These are phyloP conservation scores for Cheilosia soror DNA, from an alignment of 2,888 invertebrate genomes.

Conservation along the genomic window DNA sequence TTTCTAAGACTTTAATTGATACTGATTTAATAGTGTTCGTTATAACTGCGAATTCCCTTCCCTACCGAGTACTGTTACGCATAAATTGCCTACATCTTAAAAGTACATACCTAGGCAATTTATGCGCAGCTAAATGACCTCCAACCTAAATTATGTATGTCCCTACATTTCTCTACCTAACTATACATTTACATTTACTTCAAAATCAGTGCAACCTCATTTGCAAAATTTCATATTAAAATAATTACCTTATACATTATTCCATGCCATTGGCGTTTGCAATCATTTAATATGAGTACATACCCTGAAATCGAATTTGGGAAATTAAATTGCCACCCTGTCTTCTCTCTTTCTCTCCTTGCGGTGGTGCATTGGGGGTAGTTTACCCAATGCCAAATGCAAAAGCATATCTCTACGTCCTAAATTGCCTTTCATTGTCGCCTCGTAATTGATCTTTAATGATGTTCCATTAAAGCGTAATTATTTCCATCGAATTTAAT, in stretches of 20 bases:
- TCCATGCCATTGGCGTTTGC: conserved; percentile 41
- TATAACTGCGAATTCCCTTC: too few relatives aligned
- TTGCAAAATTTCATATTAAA: conserved; percentile 5
- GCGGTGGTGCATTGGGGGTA: background rate
- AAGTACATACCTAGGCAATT: too few relatives aligned
- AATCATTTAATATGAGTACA: conserved; percentile 42
- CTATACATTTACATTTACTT: background rate
- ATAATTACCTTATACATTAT: conserved; percentile 19
- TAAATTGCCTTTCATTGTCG: conserved; percentile 60
- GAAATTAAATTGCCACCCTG: conserved; percentile 45
- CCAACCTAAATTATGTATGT: too few relatives aligned
- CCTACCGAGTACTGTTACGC: too few relatives aligned
- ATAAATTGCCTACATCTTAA: too few relatives aligned
- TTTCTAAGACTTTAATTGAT: too few relatives aligned
- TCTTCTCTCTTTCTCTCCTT: too few relatives aligned
- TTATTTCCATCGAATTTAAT: conserved; percentile 65
- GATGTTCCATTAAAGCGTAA: conserved; percentile 66
- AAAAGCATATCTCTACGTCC: conserved; percentile 40
- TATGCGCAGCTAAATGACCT: too few relatives aligned
- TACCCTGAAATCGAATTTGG: conserved; percentile 25
- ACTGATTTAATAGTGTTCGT: too few relatives aligned
- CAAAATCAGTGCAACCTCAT: background rate
- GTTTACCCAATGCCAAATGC: conserved; percentile 2
- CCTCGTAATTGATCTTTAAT: conserved; percentile 66
- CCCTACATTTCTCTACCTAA: too few relatives aligned